Evolutionary conservation across 1,140 invertebrate species (phyloP).

Genomic region (Brachionus asplanchnoidis): DNA sequence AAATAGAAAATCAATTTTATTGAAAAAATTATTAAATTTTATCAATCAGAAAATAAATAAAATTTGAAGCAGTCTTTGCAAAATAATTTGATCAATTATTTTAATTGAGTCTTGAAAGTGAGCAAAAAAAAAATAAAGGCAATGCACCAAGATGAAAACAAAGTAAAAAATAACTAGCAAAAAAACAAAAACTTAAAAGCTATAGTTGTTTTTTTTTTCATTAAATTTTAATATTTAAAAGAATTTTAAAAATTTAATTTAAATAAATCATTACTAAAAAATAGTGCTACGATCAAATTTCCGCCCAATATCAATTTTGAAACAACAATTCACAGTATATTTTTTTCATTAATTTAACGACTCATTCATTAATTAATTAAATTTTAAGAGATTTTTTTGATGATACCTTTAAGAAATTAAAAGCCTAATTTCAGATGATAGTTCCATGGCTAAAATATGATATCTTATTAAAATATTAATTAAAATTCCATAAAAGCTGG

Average conservation of each 20-base stretch:
- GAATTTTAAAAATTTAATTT: neutral
- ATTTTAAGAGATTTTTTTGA: neutral
- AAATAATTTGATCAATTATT: too few species aligned
- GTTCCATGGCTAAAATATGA: neutral
- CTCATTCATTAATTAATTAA: neutral
- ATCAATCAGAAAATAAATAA: too few species aligned
- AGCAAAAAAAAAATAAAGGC: too few species aligned
- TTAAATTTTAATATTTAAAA: neutral
- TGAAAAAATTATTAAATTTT: too few species aligned
- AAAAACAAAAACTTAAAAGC: too few species aligned
- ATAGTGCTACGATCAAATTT: neutral
- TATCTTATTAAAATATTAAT: conserved; percentile 32
- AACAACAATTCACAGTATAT: neutral
- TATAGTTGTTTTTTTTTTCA: too few species aligned
- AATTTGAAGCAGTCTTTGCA: too few species aligned
- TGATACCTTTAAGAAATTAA: neutral
- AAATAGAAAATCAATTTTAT: too few species aligned
- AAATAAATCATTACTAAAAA: neutral
- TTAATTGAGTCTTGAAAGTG: too few species aligned
- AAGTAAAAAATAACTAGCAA: too few species aligned
- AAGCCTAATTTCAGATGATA: neutral
- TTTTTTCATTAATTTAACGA: neutral
- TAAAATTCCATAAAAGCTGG: conserved; percentile 2
- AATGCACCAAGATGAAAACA: too few species aligned
- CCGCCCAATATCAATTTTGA: neutral